These are phyloP conservation scores for Acleris emargana DNA, from an alignment of 2,888 invertebrate species.

Conservation along the genomic window DNA sequence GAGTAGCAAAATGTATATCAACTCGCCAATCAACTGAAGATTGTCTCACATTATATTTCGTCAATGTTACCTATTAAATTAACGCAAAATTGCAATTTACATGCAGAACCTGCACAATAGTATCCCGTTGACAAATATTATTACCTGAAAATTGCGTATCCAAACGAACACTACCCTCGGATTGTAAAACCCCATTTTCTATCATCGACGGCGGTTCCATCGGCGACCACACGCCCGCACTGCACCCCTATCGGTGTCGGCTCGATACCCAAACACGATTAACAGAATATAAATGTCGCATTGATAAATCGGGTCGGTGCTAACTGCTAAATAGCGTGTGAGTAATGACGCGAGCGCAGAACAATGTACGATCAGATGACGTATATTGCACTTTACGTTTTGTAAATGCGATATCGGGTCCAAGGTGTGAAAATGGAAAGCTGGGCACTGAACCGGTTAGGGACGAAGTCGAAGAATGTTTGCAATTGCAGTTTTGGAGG, in stretches of 20 bases:
- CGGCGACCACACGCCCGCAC: slow-evolving; percentile 27
- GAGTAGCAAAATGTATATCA: no score
- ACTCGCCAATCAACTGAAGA: no score
- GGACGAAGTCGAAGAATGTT: no score
- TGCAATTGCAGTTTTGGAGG: no score
- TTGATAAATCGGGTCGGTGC: slow-evolving; percentile 74
- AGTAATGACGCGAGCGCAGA: slow-evolving; percentile 60
- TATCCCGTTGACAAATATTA: no score
- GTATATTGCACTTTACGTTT: slow-evolving; percentile 13
- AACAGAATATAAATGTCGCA: slow-evolving; percentile 78
- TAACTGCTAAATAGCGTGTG: slow-evolving; percentile 83
- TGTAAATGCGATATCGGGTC: neutral
- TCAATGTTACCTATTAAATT: no score
- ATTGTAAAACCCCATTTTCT: slow-evolving; percentile 11
- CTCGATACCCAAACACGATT: slow-evolving; percentile 66
- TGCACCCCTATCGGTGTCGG: slow-evolving; percentile 41
- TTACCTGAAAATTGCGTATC: neutral
- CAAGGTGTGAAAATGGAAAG: neutral
- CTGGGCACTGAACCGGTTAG: no score
- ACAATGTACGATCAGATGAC: slow-evolving; percentile 26
- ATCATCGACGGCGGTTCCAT: slow-evolving; percentile 3
- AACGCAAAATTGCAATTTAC: no score
- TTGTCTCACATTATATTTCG: no score
- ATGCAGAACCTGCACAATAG: no score
- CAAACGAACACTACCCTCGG: neutral